Evolutionary conservation across 2,888 invertebrate genomes (phyloP), one percentile per base, ranked within the genome.

Genomic region (Drosophila cognata): DNA sequence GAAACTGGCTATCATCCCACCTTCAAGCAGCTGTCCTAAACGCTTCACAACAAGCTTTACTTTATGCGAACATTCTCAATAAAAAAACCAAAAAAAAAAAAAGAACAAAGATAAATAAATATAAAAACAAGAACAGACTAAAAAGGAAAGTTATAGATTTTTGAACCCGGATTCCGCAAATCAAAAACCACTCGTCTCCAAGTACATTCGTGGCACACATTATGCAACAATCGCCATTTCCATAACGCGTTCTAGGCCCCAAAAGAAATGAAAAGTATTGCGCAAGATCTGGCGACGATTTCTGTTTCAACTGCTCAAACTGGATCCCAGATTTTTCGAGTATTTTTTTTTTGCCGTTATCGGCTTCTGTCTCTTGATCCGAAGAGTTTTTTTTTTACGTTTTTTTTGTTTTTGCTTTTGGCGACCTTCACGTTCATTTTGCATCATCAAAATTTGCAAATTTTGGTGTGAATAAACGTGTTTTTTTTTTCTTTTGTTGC

Each of bases 1-100:
- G 94, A 94, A 77, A 93, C 94, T 73, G 94, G 94, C 72, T 94
- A 94, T 89, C 94, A 94, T 90, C 94, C 94, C 53, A 84, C 65
- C 25, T 88, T 90, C 64, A 92, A 92, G 66, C 88, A 91, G 75
- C 76, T 88, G 41, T 62, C 88, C 48, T 92, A 91, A 77, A 50
- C 2, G 10, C 46, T 1, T 28, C 28, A 28, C 11, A 25, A 21
- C 25, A 21, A 28, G 25, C 33, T 31, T 25, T 6, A 57, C 38
- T 6, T 35, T 21, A 31, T 11, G 25, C 50, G 76, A 72, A 71
- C 66, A 77, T 60, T 62, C n/a, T 21, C 31, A 66, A 61, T n/a
- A 71, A 71, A 58, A n/a, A 13, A 13, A n/a, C 0, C 31, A 0
- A 2, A 48, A 50, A 51, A 64, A 59, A 57, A 62, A 64, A 38